A percentile compares a stretch with the other conserved stretches of the same genome.
Evolutionary conservation across 2,113 vertebrate genomes (phyloP).

Genomic region (Cyphomyrus plagiostoma): DNA sequence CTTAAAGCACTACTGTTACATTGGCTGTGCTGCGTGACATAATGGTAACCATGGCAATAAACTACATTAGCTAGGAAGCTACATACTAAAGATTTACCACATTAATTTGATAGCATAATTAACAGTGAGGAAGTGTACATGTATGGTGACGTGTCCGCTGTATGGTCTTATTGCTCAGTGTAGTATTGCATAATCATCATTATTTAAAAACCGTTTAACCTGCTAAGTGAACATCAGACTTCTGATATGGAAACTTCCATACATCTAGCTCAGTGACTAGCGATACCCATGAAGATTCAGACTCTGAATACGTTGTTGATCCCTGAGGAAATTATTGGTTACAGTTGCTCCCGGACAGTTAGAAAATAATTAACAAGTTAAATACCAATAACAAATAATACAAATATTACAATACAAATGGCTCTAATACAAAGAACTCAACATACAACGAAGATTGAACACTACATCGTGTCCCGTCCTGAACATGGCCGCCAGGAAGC

Average conservation of each 20-base stretch:
- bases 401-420: too few species aligned
- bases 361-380: too few species aligned
- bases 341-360: too few species aligned
- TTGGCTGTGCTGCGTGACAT: neutral
- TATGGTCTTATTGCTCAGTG: neutral
- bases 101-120: neutral
- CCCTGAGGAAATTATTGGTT: too few species aligned
- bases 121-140: neutral
- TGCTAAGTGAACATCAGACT: neutral
- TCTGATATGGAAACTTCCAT: neutral
- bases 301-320: too few species aligned
- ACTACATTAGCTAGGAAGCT: neutral
- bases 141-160: neutral
- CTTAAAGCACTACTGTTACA: neutral
- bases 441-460: neutral
- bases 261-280: neutral
- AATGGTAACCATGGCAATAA: neutral
- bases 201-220: neutral
- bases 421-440: too few species aligned
- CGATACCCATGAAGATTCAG: neutral
- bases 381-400: too few species aligned
- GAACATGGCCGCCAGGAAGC: neutral
- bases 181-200: neutral
- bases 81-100: neutral
- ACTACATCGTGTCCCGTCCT: neutral